Evolutionary conservation across 1,140 invertebrate species (phyloP), one percentile per base, ranked within the genome.

Genomic region (Drosophila persimilis): DNA sequence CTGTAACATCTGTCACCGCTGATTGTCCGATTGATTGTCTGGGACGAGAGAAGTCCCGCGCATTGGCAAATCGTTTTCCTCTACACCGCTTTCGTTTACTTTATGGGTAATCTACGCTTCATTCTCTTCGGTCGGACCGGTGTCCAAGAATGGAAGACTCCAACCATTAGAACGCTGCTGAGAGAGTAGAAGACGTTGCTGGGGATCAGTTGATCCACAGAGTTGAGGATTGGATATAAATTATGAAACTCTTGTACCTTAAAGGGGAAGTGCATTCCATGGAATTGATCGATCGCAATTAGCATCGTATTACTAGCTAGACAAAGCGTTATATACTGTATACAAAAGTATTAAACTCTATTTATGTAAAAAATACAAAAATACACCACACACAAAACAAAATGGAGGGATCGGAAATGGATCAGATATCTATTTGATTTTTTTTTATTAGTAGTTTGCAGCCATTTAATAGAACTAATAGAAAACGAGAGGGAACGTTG

Each of bases 11-110:
- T 17, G 17, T 17, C 17, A 17, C 17, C 17, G 17, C 90, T 94
- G 2, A 91, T 94, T 4, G 94, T 94, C 8, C 93, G 94, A 2
- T 77, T 93, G 15, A 93, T 96, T 29, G 92, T 96, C 0, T 92
- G 92, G 11, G 94, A 96, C 88, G 91, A 93, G 79, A 95, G 96
- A 90, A 80, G 90, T 75, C 91, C 93, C 0, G 53, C 76, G 0
- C 93, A 94, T 75, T 97, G 96, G 97, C 93, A 94, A 57, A 94
- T 93, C 31, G 95, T 97, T 0, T 97, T 97, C 90, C 95, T 95
- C 81, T 92, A 96, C 17, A 93, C 95, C 3, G 93, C 95, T 13
- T 94, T 92, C 6, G 92, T 97, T 6, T 96, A 96, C 67, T 92
- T 95, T 26, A 73, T 95, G 44, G 95, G 95, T 6, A 95, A 95